Base-by-base conservation (phyloP, 1,140 invertebrate species). In the Drosophila saltans region DNA sequence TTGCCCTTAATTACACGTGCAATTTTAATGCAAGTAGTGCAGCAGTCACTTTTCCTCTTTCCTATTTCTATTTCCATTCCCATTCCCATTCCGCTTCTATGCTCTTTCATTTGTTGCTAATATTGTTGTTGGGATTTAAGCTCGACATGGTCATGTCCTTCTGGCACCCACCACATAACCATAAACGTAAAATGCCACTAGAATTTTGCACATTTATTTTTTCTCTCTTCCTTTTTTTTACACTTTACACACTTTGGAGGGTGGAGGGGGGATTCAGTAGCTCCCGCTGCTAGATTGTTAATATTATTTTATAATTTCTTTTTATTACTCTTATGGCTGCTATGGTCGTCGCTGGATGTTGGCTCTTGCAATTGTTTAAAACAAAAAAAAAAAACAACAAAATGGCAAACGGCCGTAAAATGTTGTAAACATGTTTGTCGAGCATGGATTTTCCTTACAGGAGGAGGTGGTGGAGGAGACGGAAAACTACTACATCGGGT, bases 241-340 rank as follows among this genome's bases (percentile, higher is more conserved):
- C 63, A 70, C 33, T 69, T 75, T 78, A 65, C 66, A 69, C 69
- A 81, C 73, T 77, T 72, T 81, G 0, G 59, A 66, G 45, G 39
- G 24, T 26, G 36, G 59, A 66, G 41, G 56, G 71, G 77, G 70
- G 57, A 60, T 36, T 33, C 55, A 71, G 72, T 79, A 72, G 21
- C 57, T 66, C 39, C 67, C 79, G 72, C 64, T 85, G 69, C 80
- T 62, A 61, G 83, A 79, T 79, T 75, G 82, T 82, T 86, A 76
- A 85, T 88, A 86, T 86, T 80, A 88, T 89, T 89, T 80, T 89
- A 86, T 88, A 86, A 86, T 89, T 86, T 86, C 83, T 68, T 88
- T 82, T 82, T 88, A 86, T 86, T 78, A 71, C 75, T 62, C 48
- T 52, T 56, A 72, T 57, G 24, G 36, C 39, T 58, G 52, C 36